Conservation (phyloP, 2,888 invertebrate species). For the Andrena bicolor region DNA sequence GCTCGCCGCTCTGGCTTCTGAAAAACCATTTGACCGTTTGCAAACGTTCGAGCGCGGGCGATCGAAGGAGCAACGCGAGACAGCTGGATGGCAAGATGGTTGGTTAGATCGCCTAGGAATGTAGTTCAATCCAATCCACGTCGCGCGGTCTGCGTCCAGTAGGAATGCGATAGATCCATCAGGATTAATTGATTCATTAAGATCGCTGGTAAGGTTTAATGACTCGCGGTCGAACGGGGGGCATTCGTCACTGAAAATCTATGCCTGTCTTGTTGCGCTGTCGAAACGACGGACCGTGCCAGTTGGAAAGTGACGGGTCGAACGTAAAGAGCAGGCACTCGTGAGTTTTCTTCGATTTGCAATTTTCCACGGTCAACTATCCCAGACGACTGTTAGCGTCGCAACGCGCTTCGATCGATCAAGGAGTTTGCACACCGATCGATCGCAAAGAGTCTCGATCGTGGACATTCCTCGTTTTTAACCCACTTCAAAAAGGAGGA, state of each 20-base stretch:
- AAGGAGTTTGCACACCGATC: conserved; percentile 23
- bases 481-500: too few species aligned
- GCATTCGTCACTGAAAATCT: conserved; percentile 20
- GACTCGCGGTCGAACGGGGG: conserved; percentile 31
- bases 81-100: background rate
- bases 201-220: conserved; percentile 50
- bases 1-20: background rate
- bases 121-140: conserved; percentile 50
- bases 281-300: background rate
- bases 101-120: conserved; percentile 43
- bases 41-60: background rate
- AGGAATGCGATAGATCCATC: conserved; percentile 61
- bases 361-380: conserved; percentile 3
- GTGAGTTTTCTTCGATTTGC: conserved; percentile 35
- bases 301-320: conserved; percentile 2
- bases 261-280: conserved; percentile 1
- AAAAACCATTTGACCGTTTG: too few species aligned
- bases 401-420: conserved; percentile 22
- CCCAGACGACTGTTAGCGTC: background rate
- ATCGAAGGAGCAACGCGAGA: background rate
- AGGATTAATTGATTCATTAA: conserved; percentile 68
- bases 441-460: background rate
- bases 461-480: too few species aligned
- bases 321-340: background rate
- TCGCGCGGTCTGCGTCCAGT: conserved; percentile 21